Evolutionary conservation across 2,888 invertebrate genomes (phyloP), one percentile per base, ranked within the genome.

Genomic region (Apotomis turbidana): DNA sequence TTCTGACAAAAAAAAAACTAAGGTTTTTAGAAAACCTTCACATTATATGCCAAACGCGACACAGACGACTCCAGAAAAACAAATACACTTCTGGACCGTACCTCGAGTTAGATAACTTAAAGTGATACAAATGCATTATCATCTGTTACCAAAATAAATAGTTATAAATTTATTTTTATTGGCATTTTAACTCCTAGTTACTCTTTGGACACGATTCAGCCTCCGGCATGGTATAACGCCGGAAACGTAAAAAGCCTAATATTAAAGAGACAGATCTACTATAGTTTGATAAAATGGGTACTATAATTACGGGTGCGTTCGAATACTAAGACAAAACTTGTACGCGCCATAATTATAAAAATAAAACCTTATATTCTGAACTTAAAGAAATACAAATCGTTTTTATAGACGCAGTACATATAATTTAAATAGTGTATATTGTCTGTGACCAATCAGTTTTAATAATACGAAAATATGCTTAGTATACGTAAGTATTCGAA

Each of bases 191-290:
- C 71, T 76, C 78, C 79, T 75, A 80, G 83, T 84, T 79, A 85
- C 81, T 91, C 92, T 92, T 92, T 92, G 91, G 92, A 92, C 91
- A 89, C 82, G 87, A 85, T 90, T 85, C 83, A 80, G 79, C 79
- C 86, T 87, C 8, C 87, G 88, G 90, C 87, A 89, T 79, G 75
- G 76, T 78, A 71, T 71, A 76, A 84, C 80, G 83, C 83, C 84
- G 80, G 80, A 77, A 77, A 74, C 77, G 73, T 77, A 78, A 76
- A 77, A 78, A 70, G 71, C 71, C 68, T 76, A 79, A 74, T 71
- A 73, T 71, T 78, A 78, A 79, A 79, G 78, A 76, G 77, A 82
- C 83, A 86, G 82, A 85, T 84, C 80, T 87, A 85, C 80, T 63
- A 76, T 79, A 85, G 84, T 60, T 71, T 73, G 79, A 78, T 72